A percentile compares a stretch with the other conserved stretches of the same genome.
phyloP scores from a whole-genome alignment of 1,140 invertebrate genomes.

The Drosophila navojoa region DNA sequence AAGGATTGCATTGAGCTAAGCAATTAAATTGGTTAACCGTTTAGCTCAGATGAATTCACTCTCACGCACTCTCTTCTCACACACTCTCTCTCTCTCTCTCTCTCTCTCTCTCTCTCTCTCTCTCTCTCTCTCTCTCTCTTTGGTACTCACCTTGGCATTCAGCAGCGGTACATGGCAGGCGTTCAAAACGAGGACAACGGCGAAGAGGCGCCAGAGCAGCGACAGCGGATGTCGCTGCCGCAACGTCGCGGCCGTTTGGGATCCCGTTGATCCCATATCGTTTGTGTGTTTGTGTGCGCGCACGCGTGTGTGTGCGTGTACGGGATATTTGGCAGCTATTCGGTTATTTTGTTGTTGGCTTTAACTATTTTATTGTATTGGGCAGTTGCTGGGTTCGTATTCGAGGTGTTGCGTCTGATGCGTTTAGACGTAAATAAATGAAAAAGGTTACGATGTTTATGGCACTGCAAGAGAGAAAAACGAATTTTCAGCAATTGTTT shows the following conservation, averaged over 20 bases:
- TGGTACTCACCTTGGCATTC: slow-evolving; percentile 68
- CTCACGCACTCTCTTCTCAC: no score
- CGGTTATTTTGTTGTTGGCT: slow-evolving; percentile 32
- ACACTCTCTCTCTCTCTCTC: no score
- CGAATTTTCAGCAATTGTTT: slow-evolving; percentile 13
- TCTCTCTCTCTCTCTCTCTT: background rate
- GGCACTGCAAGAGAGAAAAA: slow-evolving; percentile 62
- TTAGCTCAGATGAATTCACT: background rate
- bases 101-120: no score
- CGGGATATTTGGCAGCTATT: slow-evolving; percentile 56
- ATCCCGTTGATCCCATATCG: slow-evolving; percentile 75
- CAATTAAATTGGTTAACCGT: no score
- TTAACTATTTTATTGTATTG: slow-evolving; percentile 26
- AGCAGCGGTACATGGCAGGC: slow-evolving; percentile 61
- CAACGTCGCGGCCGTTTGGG: slow-evolving; percentile 46
- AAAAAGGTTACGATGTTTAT: slow-evolving; percentile 65
- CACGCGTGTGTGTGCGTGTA: slow-evolving; percentile 17
- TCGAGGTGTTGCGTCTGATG: slow-evolving; percentile 56
- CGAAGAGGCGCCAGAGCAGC: slow-evolving; percentile 66
- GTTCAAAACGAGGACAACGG: slow-evolving; percentile 58
- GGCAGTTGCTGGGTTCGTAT: slow-evolving; percentile 69
- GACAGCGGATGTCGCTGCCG: slow-evolving; percentile 44
- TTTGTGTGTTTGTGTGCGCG: slow-evolving; percentile 29
- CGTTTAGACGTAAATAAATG: slow-evolving; percentile 40
- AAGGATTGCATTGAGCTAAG: no score